Evolutionary conservation across 2,113 vertebrate genomes (phyloP).

Genomic region (Laterallus jamaicensis): DNA sequence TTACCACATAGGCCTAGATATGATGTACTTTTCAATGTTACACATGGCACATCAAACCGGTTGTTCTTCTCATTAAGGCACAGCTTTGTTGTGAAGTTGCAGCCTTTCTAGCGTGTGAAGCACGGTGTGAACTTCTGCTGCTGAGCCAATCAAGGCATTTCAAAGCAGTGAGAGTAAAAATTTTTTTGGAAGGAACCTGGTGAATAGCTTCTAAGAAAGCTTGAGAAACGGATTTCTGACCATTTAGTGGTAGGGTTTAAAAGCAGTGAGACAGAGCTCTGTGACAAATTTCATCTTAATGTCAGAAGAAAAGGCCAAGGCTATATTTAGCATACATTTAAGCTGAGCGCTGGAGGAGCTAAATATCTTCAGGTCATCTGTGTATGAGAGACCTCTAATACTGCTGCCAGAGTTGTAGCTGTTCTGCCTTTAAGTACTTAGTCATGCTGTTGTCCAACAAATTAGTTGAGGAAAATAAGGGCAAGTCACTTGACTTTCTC

Average conservation of each 20-base stretch:
- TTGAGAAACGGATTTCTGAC: background rate
- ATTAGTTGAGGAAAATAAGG: background rate
- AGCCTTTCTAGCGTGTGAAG: background rate
- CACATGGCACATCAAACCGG: background rate
- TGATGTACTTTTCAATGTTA: background rate
- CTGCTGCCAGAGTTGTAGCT: background rate
- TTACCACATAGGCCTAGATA: background rate
- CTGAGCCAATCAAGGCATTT: background rate
- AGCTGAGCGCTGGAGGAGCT: conserved; percentile 27
- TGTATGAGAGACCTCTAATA: background rate
- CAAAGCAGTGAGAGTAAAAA: background rate
- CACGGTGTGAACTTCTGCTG: background rate
- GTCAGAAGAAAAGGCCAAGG: conserved; percentile 68
- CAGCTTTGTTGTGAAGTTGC: background rate
- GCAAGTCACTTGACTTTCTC: background rate
- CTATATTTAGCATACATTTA: conserved; percentile 64
- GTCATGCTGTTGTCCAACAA: background rate
- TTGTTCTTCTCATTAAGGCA: background rate
- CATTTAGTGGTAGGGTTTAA: background rate
- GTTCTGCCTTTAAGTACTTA: background rate
- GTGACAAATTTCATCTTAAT: conserved; percentile 50
- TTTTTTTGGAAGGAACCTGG: background rate
- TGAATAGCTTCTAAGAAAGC: background rate
- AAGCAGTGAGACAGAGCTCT: background rate
- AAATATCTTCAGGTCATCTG: conserved; percentile 54